A percentile compares a stretch with the other conserved stretches of the same genome.
Evolutionary conservation across 2,888 invertebrate genomes (phyloP).

Genomic region (Furcula furcula): DNA sequence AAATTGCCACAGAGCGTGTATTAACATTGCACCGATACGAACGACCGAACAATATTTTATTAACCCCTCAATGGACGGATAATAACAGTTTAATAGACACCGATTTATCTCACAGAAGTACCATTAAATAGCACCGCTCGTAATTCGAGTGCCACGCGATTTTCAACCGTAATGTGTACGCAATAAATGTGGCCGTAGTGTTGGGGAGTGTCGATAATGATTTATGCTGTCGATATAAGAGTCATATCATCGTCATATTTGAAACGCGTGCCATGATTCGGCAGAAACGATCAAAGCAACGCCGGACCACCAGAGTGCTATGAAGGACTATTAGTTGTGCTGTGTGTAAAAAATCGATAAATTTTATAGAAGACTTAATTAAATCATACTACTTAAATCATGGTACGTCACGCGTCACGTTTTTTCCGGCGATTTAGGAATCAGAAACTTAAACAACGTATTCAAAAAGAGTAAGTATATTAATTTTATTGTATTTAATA

Average conservation of each 20-base stretch:
- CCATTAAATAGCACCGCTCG: slow-evolving; percentile 14
- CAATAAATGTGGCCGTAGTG: slow-evolving; percentile 17
- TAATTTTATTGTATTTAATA: no score
- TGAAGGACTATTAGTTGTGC: slow-evolving; percentile 24
- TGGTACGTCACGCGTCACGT: no score
- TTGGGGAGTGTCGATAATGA: slow-evolving; percentile 10
- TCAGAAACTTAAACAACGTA: no score
- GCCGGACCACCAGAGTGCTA: slow-evolving; percentile 75
- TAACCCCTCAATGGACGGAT: slow-evolving; percentile 67
- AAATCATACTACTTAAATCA: no score
- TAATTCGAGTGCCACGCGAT: slow-evolving; percentile 6
- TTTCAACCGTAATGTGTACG: slow-evolving; percentile 13
- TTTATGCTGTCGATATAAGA: slow-evolving; percentile 47
- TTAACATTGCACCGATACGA: slow-evolving; percentile 37
- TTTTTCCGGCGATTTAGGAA: no score
- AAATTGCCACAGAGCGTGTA: slow-evolving; percentile 42
- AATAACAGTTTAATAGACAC: slow-evolving; percentile 78
- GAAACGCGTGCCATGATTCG: slow-evolving; percentile 79
- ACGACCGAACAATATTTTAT: slow-evolving; percentile 70
- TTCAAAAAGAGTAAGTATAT: no score
- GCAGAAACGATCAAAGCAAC: slow-evolving; percentile 72
- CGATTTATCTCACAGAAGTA: slow-evolving; percentile 59
- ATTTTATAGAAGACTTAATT: no score
- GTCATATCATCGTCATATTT: slow-evolving; percentile 77
- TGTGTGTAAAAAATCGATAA: slow-evolving; percentile 37